Conservation (phyloP, 1,140 invertebrate species). For the silkworm (Bombyx mori) region DNA sequence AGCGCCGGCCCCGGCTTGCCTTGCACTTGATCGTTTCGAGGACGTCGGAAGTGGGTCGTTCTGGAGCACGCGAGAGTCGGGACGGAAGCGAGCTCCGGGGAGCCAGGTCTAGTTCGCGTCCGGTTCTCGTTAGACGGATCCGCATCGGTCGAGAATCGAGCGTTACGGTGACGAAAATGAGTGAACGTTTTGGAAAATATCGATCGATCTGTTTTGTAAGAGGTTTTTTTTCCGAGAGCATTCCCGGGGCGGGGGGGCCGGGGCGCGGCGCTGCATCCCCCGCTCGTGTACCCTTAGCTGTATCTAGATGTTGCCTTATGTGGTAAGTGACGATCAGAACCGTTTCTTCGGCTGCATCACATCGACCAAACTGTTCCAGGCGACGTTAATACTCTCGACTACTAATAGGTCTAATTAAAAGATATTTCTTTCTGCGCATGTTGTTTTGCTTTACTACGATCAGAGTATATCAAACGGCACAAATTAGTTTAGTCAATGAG, state of each 20-base stretch:
- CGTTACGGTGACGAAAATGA: slow-evolving; percentile 21
- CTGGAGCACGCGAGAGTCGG: neutral
- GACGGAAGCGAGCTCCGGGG: neutral
- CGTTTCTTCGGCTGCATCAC: too few species aligned
- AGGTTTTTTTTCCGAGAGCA: slow-evolving; percentile 41
- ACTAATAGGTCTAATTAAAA: too few species aligned
- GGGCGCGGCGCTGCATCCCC: slow-evolving; percentile 43
- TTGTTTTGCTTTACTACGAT: too few species aligned
- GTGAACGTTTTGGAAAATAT: slow-evolving; percentile 42
- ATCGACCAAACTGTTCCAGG: too few species aligned
- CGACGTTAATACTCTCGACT: too few species aligned
- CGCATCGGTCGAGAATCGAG: neutral
- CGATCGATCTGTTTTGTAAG: slow-evolving; percentile 63
- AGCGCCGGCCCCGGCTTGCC: slow-evolving; percentile 15
- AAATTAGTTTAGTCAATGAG: too few species aligned
- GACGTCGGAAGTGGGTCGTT: slow-evolving; percentile 7
- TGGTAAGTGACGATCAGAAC: slow-evolving; percentile 21
- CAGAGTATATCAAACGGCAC: too few species aligned
- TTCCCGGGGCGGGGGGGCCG: slow-evolving; percentile 27
- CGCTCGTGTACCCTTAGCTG: slow-evolving; percentile 13
- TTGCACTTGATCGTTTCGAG: slow-evolving; percentile 21
- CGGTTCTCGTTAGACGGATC: neutral
- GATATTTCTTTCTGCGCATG: too few species aligned
- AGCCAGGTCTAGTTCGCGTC: neutral
- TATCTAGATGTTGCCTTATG: slow-evolving; percentile 16